phyloP scores from a whole-genome alignment of 2,888 invertebrate genomes.

The Rhabditoides inermis region DNA sequence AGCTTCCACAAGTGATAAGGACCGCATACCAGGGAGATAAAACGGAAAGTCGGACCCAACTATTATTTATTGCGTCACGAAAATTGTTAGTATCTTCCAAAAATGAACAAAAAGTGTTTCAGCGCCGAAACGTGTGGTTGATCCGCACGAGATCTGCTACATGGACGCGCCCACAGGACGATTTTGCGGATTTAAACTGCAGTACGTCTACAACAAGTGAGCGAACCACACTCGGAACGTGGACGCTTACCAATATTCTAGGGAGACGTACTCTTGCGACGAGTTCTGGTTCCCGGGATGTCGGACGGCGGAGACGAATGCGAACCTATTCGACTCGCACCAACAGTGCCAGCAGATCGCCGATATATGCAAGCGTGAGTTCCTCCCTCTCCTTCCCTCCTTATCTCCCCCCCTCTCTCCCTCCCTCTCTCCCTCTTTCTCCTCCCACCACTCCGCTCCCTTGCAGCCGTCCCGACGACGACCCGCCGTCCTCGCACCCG shows the following conservation, averaged over 20 bases:
- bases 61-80: no score
- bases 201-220: slow-evolving; percentile 33
- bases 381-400: not conserved
- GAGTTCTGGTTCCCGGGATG: slow-evolving; percentile 50
- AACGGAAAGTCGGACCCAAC: no score
- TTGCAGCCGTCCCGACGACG: no score
- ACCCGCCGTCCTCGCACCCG: no score
- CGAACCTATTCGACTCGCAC: slow-evolving; percentile 41
- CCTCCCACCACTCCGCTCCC: not conserved
- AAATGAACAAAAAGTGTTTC: no score
- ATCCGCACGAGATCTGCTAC: slow-evolving; percentile 29
- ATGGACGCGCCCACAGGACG: slow-evolving; percentile 44
- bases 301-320: slow-evolving; percentile 42
- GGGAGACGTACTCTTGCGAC: slow-evolving; percentile 45
- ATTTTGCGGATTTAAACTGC: slow-evolving; percentile 47
- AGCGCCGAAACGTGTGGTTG: no score
- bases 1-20: no score
- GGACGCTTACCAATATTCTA: not conserved
- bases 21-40: no score
- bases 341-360: slow-evolving; percentile 35
- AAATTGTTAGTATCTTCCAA: no score
- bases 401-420: not conserved
- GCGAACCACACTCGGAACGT: no score
- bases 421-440: not conserved
- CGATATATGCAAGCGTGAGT: slow-evolving; percentile 35